These are phyloP conservation scores for Ceyx erithaca DNA, from an alignment of 2,797 vertebrate genomes.

Conservation along the genomic window DNA sequence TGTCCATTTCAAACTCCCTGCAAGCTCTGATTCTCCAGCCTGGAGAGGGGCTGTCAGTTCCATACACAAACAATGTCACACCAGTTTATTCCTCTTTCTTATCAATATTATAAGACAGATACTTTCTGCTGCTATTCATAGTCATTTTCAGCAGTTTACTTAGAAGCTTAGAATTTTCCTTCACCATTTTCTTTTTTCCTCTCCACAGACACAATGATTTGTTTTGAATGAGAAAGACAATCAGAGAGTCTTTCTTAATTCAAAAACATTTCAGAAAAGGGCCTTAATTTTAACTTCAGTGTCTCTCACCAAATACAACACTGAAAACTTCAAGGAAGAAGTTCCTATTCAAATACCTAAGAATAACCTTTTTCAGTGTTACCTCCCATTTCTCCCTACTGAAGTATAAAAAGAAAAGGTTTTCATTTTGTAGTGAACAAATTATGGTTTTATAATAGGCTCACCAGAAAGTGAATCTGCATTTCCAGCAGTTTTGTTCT, in stretches of 20 bases:
- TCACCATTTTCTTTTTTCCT: neutral
- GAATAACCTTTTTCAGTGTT: neutral
- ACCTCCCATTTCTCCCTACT: neutral
- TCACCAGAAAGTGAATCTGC: neutral
- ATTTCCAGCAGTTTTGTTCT: neutral
- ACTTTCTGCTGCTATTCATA: neutral
- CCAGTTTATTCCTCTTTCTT: conserved; percentile 7
- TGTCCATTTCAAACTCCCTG: neutral
- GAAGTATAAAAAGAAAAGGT: neutral
- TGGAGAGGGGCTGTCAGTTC: neutral
- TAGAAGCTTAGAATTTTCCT: neutral
- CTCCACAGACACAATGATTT: neutral
- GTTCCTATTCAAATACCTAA: neutral
- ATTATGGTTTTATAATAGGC: neutral
- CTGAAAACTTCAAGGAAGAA: conserved; percentile 9
- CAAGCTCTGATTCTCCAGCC: neutral
- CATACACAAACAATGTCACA: neutral
- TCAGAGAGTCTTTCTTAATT: conserved; percentile 10
- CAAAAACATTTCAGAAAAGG: neutral
- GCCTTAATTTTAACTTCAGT: neutral
- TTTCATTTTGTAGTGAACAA: neutral
- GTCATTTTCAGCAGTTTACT: neutral
- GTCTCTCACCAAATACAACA: neutral
- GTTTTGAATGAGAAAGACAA: conserved; percentile 5
- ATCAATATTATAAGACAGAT: neutral